A percentile compares a stretch with the other conserved stretches of the same genome.
phyloP scores from a whole-genome alignment of 2,888 invertebrate genomes.

The Sturmia bella region DNA sequence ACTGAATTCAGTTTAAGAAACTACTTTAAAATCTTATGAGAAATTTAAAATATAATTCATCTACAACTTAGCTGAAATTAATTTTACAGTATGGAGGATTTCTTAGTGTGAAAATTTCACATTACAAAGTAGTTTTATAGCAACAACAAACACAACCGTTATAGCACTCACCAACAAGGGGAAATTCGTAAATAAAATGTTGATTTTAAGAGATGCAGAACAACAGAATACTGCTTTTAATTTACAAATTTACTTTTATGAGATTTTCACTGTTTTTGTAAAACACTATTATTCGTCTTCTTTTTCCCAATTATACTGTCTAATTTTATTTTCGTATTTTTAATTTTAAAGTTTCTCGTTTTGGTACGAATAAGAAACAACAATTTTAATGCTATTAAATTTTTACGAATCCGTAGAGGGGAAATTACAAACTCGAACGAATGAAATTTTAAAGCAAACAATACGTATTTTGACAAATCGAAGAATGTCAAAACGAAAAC shows the following conservation, averaged over 20 bases:
- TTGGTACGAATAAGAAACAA: conserved; percentile 35
- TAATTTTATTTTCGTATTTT: conserved; percentile 56
- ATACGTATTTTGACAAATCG: conserved; percentile 70
- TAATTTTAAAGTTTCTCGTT: conserved; percentile 53
- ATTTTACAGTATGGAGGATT: too few species aligned
- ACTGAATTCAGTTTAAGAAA: too few species aligned
- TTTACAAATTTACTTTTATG: conserved; percentile 28
- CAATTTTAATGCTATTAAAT: conserved; percentile 48
- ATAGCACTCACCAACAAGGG: conserved; percentile 58
- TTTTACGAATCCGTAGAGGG: conserved; percentile 51
- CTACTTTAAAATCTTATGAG: too few species aligned
- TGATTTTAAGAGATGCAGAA: background rate
- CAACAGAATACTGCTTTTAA: background rate
- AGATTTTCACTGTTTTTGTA: conserved; percentile 25
- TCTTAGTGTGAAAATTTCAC: too few species aligned
- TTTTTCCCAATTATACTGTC: conserved; percentile 37
- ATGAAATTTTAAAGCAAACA: conserved; percentile 51
- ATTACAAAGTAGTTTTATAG: background rate
- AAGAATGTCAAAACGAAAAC: conserved; percentile 68
- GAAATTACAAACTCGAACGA: conserved; percentile 64
- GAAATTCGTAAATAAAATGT: conserved; percentile 7
- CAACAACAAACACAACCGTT: conserved; percentile 1
- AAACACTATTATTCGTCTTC: conserved; percentile 36
- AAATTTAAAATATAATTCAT: too few species aligned
- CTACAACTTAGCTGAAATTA: too few species aligned